Evolutionary conservation across 2,888 invertebrate genomes (phyloP).

Genomic region (Eristalinus sepulchralis): DNA sequence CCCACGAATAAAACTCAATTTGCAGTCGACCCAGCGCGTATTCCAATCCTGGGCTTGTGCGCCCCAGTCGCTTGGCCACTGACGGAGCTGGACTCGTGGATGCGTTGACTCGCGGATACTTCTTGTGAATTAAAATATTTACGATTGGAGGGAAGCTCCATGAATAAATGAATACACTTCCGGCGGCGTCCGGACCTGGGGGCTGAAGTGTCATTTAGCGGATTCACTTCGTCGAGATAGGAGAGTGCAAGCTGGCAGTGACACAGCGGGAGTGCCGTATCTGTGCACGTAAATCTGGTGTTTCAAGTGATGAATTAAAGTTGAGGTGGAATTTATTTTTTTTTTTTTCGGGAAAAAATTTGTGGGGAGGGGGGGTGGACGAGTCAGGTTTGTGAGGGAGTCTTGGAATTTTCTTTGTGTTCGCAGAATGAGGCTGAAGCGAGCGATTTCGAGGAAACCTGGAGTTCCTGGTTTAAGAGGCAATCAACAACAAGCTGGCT

Average conservation of each 20-base stretch:
- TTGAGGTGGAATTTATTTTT: neutral
- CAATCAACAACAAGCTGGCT: no score
- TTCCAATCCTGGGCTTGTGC: neutral
- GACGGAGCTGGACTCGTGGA: neutral
- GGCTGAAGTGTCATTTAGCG: neutral
- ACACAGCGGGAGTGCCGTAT: no score
- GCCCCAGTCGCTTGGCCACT: neutral
- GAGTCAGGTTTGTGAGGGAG: no score
- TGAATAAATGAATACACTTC: slow-evolving; percentile 24
- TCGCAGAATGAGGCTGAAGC: no score
- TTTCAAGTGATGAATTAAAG: neutral
- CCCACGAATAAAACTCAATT: slow-evolving; percentile 12
- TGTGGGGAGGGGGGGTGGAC: no score
- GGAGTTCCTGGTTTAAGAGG: no score
- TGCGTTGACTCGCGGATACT: neutral
- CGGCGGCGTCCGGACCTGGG: neutral
- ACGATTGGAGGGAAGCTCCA: neutral
- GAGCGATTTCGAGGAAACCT: no score
- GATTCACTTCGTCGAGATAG: neutral
- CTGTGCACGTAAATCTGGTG: no score
- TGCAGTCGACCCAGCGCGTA: neutral
- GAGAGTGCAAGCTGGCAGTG: neutral
- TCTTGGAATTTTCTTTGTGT: no score
- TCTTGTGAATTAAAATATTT: slow-evolving; percentile 15
- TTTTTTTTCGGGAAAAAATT: no score